phyloP scores from a whole-genome alignment of 2,113 vertebrate species.

The Odontophorus gujanensis region DNA sequence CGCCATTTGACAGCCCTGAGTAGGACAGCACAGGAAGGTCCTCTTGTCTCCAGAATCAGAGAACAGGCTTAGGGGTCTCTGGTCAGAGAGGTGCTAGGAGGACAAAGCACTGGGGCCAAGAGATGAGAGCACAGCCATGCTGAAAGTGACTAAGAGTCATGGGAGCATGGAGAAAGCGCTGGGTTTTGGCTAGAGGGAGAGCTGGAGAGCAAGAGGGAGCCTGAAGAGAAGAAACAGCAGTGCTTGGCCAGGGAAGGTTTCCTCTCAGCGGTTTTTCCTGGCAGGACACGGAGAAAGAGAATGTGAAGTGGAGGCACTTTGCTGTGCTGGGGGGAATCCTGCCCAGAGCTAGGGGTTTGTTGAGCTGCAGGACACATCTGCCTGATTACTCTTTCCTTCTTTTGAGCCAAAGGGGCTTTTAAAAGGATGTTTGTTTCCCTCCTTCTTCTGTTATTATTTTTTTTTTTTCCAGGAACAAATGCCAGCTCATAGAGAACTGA shows the following conservation, averaged over 20 bases:
- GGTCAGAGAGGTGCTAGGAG: not conserved
- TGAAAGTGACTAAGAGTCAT: slow-evolving; percentile 66
- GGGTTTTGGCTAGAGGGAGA: slow-evolving; percentile 35
- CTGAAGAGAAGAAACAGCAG: slow-evolving; percentile 14
- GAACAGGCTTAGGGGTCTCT: not conserved
- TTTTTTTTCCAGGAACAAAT: slow-evolving; percentile 59
- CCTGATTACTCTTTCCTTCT: slow-evolving; percentile 48
- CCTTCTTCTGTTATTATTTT: slow-evolving; percentile 22
- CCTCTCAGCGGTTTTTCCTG: slow-evolving; percentile 69
- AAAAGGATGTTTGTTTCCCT: slow-evolving; percentile 53
- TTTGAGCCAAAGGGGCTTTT: slow-evolving; percentile 56
- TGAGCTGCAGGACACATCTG: not conserved
- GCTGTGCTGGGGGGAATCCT: not conserved
- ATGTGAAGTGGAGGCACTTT: not conserved
- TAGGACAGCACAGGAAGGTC: not conserved
- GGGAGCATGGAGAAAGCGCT: not conserved
- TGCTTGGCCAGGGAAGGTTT: slow-evolving; percentile 21
- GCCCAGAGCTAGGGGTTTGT: not conserved
- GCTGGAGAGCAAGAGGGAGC: not conserved
- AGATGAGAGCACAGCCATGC: not conserved
- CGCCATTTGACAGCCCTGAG: not conserved
- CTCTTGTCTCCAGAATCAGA: not conserved
- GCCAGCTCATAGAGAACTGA: slow-evolving; percentile 61
- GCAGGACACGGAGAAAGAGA: slow-evolving; percentile 15
- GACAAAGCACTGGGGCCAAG: not conserved